Conservation (phyloP, 2,113 vertebrate species). For the Dasyprocta punctata region DNA sequence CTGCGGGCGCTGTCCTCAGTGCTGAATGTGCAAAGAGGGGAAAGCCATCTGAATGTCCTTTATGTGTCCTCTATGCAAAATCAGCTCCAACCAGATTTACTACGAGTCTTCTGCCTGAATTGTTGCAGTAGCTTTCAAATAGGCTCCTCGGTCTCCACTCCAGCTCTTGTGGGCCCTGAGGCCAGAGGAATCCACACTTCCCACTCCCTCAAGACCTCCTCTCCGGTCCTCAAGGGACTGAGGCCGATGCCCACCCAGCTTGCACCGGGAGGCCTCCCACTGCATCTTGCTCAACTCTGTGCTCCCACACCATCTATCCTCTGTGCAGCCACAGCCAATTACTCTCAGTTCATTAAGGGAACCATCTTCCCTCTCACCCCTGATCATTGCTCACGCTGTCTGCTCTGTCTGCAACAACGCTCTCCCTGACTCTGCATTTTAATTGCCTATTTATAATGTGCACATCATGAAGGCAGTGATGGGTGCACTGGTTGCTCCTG, state of each 20-base stretch:
- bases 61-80: neutral
- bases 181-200: too few species aligned
- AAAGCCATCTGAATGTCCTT: neutral
- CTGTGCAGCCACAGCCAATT: neutral
- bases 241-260: neutral
- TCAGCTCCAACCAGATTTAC: neutral
- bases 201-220: neutral
- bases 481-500: neutral
- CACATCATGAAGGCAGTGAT: neutral
- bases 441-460: neutral
- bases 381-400: neutral
- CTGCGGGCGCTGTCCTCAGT: neutral
- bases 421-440: constrained; percentile 29
- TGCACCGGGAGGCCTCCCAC: neutral
- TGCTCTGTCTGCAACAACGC: neutral
- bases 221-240: neutral
- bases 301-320: neutral
- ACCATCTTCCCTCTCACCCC: neutral
- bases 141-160: neutral
- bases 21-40: neutral
- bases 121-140: rapidly evolving
- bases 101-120: neutral
- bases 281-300: neutral
- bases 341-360: neutral
- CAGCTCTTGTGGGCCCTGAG: too few species aligned